Base-by-base conservation (phyloP, 2,797 vertebrate genomes). In the Neosilurus hyrtlii region DNA sequence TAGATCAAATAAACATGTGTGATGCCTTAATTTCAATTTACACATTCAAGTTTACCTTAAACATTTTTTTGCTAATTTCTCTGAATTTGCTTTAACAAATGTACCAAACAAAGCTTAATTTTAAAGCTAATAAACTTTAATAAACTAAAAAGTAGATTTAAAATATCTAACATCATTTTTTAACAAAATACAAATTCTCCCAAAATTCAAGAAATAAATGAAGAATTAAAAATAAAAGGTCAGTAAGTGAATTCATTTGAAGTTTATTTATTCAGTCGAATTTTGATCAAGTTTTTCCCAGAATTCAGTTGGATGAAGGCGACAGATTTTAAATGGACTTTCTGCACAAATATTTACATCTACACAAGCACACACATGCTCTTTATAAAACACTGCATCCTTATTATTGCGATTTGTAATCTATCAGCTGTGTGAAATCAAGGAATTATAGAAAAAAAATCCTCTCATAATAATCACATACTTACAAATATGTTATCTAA, bases 231-330 rank as follows among this genome's bases (percentile, higher is more conserved):
- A 26, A 52, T 3, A 26, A 72, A 9, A 26, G 9, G 43, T 24
- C 49, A 16, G 43, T 10, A 18, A 16, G 12, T 49, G 14, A 77
- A 77, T 49, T 62, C 9, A 15, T 62, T 24, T 62, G 4, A 74
- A 59, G 57, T 77, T 62, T 49, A 62, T 77, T 77, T 62, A 81
- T 81, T 81, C 79, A 71, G 79, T 56, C 72, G 26, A 49, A 18
- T 71, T 59, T 24, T 57, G 51, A 56, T 80, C 52, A 80, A 57
- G 78, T 68, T 80, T 68, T 22, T 54, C 51, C 65, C 78, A 56
- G 65, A 22, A 68, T 9, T 65, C 26, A 57, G 26, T 35, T 9
- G 30, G 26, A 74, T 57, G 16, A 54, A 56, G 24, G 26, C 4
- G 24, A 18, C 14, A 54, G 51, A 30, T 30, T 20, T 43, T 11